Percentiles rank a stretch among this genome's conserved stretches.
These are phyloP conservation scores for Capitulum mitella DNA, from an alignment of 2,888 invertebrate species.

Conservation along the genomic window DNA sequence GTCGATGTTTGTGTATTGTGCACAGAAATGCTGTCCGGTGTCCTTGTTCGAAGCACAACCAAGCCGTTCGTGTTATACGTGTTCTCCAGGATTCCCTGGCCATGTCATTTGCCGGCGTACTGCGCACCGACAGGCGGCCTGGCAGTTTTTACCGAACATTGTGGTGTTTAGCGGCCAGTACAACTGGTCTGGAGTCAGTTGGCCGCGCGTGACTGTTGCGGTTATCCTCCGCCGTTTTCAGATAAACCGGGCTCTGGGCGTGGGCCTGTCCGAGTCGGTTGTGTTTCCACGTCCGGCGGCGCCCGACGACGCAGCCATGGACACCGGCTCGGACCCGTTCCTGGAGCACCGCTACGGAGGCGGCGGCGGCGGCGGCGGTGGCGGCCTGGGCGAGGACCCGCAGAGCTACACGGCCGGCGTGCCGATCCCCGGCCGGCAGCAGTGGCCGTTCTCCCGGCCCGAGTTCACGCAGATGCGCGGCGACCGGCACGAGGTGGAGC, in stretches of 20 bases:
- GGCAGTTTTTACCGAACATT: no score
- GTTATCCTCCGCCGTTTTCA: neutral
- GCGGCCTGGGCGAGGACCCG: neutral
- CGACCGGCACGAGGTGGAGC: neutral
- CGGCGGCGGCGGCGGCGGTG: neutral
- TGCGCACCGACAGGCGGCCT: no score
- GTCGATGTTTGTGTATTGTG: no score
- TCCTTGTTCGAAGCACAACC: no score
- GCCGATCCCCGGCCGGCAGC: constrained; percentile 18
- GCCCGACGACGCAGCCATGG: neutral
- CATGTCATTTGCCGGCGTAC: no score
- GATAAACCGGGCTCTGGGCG: neutral
- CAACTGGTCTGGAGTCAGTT: no score
- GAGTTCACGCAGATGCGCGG: constrained; percentile 12
- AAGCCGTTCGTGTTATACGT: no score
- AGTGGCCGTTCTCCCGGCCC: neutral
- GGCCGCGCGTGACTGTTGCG: no score
- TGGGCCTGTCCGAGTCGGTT: neutral
- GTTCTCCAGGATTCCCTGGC: no score
- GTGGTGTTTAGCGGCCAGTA: no score
- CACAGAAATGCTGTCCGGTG: no score
- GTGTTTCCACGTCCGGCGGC: neutral
- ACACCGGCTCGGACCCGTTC: neutral
- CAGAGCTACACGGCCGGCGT: neutral
- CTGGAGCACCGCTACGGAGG: neutral